These are phyloP conservation scores for Oncorhynchus clarkii DNA, from an alignment of 2,113 vertebrate species.

Conservation along the genomic window DNA sequence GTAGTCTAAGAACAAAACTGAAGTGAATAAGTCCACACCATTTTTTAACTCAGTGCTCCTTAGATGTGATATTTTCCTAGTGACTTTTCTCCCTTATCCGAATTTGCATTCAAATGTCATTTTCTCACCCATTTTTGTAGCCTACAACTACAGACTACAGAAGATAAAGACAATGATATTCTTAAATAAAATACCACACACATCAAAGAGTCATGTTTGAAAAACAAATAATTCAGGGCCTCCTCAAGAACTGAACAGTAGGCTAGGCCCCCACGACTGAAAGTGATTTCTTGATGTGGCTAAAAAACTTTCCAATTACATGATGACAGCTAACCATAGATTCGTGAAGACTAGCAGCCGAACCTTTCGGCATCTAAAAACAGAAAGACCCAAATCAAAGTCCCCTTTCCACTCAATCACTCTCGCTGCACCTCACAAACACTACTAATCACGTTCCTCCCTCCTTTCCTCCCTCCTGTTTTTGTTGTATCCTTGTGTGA, in stretches of 20 bases:
- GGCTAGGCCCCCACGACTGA: slow-evolving; percentile 19
- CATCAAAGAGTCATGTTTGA: slow-evolving; percentile 40
- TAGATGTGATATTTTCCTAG: slow-evolving; percentile 50
- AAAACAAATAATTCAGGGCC: slow-evolving; percentile 19
- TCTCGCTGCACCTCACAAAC: slow-evolving; percentile 72
- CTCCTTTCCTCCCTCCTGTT: slow-evolving; percentile 61
- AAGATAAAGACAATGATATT: slow-evolving; percentile 40
- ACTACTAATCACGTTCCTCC: slow-evolving; percentile 75
- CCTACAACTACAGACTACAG: slow-evolving; percentile 6
- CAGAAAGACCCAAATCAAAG: slow-evolving; percentile 73
- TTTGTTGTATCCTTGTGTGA: slow-evolving; percentile 44
- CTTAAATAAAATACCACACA: slow-evolving; percentile 37
- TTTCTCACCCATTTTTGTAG: slow-evolving; percentile 21
- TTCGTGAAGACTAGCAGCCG: slow-evolving; percentile 60
- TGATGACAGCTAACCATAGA: slow-evolving; percentile 60
- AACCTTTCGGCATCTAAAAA: slow-evolving; percentile 56
- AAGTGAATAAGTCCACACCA: slow-evolving; percentile 41
- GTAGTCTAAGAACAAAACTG: slow-evolving; percentile 44
- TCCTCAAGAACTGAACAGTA: slow-evolving; percentile 26
- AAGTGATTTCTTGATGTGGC: slow-evolving; percentile 24
- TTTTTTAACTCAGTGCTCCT: slow-evolving; percentile 49
- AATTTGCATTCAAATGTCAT: slow-evolving; percentile 34
- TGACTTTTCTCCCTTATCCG: slow-evolving; percentile 29
- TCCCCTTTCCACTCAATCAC: slow-evolving; percentile 71
- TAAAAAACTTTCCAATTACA: slow-evolving; percentile 51